Base-by-base conservation (phyloP, 1,140 invertebrate genomes). In the Nixonia krombeini region DNA sequence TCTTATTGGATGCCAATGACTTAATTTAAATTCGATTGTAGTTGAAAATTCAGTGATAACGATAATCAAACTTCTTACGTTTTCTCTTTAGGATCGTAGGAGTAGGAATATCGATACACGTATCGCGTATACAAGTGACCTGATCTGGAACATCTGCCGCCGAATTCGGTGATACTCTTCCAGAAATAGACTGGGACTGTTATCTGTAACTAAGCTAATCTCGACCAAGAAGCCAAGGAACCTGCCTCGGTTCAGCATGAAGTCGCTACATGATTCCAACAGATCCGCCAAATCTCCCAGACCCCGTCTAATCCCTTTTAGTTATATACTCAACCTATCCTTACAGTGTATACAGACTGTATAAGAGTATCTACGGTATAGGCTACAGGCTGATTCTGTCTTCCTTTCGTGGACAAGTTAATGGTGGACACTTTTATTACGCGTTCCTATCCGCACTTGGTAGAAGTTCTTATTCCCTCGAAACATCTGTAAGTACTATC, bases 121-220 rank as follows among this genome's bases (percentile, higher is more conserved):
- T 49, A 57, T 57, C 50, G 40, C 23, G 45, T 37, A 29, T 50
- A 57, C 56, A 56, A 50, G 18, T 58, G 65, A 58, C 56, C 44
- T 26, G 51, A 61, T 67, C 47, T 59, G 35, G 38, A 18, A 25
- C 52, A 65, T 72, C 62, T 45, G 42, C 29, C 28, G 46, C 58
- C 55, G 33, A 66, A 63, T 33, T 57, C 49, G 31, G 56, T 53
- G 45, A 58, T 64, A 57, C 55, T 46, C 51, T 65, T 67, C 35
- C 18, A 52, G 50, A 31, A 66, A 57, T 63, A 56, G 56, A 67
- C 49, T 69, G 40, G 61, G 66, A 74, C 65, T 74, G 75, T 79
- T 79, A 79, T 80, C 76, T 74, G 67, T 79, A 78, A 79, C 77
- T 74, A 73, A 80, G 73, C 72, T 80, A 79, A 81, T 81, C 77